Evolutionary conservation across 2,797 vertebrate species (phyloP).

Genomic region (Channa striata): DNA sequence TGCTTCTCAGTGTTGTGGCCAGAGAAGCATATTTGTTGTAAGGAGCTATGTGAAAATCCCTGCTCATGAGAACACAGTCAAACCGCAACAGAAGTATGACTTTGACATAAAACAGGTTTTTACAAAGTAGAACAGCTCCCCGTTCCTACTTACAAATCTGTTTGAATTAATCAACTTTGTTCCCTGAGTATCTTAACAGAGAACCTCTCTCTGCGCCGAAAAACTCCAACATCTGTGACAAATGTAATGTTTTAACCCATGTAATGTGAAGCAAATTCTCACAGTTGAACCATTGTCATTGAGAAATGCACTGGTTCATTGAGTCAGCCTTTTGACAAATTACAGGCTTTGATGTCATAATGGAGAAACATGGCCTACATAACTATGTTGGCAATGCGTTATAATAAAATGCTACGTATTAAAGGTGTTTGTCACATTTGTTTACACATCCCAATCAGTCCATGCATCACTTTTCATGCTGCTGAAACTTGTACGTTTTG

Average conservation of each 20-base stretch:
- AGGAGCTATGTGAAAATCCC: conserved; percentile 32
- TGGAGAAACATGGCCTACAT: background rate
- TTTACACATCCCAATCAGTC: background rate
- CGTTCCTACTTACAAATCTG: conserved; percentile 63
- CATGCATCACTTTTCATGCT: background rate
- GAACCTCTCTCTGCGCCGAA: conserved; percentile 16
- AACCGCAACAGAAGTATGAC: conserved; percentile 52
- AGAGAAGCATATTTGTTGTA: conserved; percentile 36
- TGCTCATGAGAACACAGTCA: conserved; percentile 36
- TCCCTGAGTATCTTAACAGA: conserved; percentile 41
- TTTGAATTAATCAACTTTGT: conserved; percentile 52
- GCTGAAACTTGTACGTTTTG: background rate
- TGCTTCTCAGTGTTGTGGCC: conserved; percentile 49
- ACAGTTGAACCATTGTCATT: conserved; percentile 60
- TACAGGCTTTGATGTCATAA: conserved; percentile 16
- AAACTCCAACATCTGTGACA: conserved; percentile 49
- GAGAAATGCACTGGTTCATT: conserved; percentile 52
- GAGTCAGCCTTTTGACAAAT: conserved; percentile 38
- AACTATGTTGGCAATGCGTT: background rate
- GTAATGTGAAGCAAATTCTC: conserved; percentile 46
- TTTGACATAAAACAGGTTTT: conserved; percentile 53
- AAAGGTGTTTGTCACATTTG: background rate
- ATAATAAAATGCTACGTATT: background rate
- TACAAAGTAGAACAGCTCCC: conserved; percentile 44
- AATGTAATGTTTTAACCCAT: conserved; percentile 55